A percentile compares a stretch with the other conserved stretches of the same genome.
phyloP scores from a whole-genome alignment of 2,113 vertebrate genomes.

The Elephantulus edwardii region DNA sequence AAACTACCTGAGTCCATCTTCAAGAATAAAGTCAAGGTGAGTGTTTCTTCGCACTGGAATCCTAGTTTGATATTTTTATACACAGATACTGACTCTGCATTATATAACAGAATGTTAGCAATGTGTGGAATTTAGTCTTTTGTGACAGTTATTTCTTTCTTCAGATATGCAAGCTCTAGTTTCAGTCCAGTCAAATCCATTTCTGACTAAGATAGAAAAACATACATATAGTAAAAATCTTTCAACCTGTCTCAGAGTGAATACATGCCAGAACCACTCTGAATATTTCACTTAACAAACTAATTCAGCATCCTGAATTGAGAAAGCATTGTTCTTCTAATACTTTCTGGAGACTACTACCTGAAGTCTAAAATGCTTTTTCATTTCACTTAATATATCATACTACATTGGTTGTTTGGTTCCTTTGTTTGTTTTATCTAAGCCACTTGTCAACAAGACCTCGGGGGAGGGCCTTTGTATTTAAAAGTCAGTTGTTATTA shows the following conservation, averaged over 20 bases:
- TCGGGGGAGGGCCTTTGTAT: too few relatives aligned
- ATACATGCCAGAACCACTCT: not conserved
- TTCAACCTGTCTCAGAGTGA: not conserved
- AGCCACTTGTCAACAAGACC: too few relatives aligned
- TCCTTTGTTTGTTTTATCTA: too few relatives aligned
- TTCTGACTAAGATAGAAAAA: not conserved
- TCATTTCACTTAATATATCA: too few relatives aligned
- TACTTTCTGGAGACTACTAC: not conserved
- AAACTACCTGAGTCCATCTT: conserved; percentile 76
- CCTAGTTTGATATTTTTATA: not conserved
- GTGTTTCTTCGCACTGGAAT: not conserved
- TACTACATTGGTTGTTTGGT: too few relatives aligned
- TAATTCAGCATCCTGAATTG: not conserved
- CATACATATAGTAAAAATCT: not conserved
- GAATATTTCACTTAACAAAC: conserved; percentile 15
- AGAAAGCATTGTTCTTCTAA: not conserved
- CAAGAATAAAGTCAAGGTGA: conserved; percentile 76
- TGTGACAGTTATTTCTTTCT: conserved; percentile 18
- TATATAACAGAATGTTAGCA: not conserved
- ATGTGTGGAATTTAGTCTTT: not conserved
- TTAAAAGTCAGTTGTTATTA: too few relatives aligned
- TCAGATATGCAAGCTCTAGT: not conserved
- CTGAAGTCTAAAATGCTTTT: conserved; percentile 6
- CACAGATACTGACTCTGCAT: not conserved
- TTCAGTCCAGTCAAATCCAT: not conserved